These are phyloP conservation scores for Aproaerema taeniolella DNA, from an alignment of 2,888 invertebrate genomes.

Conservation along the genomic window DNA sequence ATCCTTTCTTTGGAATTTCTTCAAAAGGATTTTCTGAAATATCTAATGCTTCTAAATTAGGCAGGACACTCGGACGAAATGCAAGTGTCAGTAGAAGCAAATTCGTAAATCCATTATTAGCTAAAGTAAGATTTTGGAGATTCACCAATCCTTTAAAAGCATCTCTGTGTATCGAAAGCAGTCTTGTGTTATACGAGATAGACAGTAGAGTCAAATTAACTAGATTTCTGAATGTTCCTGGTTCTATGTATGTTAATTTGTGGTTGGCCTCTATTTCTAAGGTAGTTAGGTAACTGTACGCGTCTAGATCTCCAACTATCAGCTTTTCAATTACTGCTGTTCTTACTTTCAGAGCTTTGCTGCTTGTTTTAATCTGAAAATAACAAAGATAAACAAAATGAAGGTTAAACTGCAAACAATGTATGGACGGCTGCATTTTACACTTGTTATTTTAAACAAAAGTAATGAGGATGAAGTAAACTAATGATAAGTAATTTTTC, in stretches of 20 bases:
- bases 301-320: slow-evolving; percentile 54
- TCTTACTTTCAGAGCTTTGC: slow-evolving; percentile 60
- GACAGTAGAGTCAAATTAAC: slow-evolving; percentile 66
- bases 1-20: slow-evolving; percentile 55
- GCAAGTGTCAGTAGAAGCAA: slow-evolving; percentile 59
- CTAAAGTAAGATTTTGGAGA: slow-evolving; percentile 65
- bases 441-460: too few species aligned
- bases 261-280: slow-evolving; percentile 76
- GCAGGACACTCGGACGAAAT: slow-evolving; percentile 56
- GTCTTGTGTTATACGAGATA: slow-evolving; percentile 72
- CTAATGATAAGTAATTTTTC: too few species aligned
- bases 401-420: too few species aligned
- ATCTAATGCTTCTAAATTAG: slow-evolving; percentile 60
- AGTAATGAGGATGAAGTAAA: too few species aligned
- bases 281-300: slow-evolving; percentile 46
- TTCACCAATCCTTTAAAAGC: slow-evolving; percentile 71
- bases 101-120: slow-evolving; percentile 73
- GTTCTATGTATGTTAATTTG: slow-evolving; percentile 61
- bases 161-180: slow-evolving; percentile 54
- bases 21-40: slow-evolving; percentile 74
- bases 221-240: slow-evolving; percentile 67
- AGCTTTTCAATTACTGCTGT: slow-evolving; percentile 67
- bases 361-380: slow-evolving; percentile 51
- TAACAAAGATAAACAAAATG: too few species aligned
- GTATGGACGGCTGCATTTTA: too few species aligned